Conservation (phyloP, 2,797 vertebrate species). For the Tarsius wallacei region DNA sequence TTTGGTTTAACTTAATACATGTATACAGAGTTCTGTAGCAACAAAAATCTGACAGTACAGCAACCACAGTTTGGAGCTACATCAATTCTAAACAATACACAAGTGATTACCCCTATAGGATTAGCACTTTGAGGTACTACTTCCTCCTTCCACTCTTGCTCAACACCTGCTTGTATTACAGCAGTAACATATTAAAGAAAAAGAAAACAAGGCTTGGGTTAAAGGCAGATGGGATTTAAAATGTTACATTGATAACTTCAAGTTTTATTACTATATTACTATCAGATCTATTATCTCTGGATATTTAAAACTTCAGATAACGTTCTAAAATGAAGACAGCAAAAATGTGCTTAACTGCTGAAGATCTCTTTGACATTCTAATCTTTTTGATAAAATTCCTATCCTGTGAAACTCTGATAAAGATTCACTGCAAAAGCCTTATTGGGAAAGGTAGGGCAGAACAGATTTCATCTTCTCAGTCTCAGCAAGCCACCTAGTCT, state of each 20-base stretch:
- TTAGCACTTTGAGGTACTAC: neutral
- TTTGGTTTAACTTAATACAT: neutral
- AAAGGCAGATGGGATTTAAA: slow-evolving; percentile 28
- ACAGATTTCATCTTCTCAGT: neutral
- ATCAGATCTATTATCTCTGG: neutral
- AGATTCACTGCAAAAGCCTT: neutral
- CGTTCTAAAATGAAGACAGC: neutral
- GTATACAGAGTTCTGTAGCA: neutral
- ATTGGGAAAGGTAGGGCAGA: neutral
- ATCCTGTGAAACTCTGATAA: neutral
- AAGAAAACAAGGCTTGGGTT: slow-evolving; percentile 13
- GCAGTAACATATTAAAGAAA: neutral
- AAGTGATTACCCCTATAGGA: neutral
- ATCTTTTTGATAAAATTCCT: slow-evolving; percentile 7
- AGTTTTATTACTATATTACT: neutral
- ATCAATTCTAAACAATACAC: neutral
- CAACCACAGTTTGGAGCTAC: neutral
- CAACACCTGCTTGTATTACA: neutral
- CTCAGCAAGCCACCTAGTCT: neutral
- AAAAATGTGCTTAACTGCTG: neutral
- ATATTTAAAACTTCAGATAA: slow-evolving; percentile 19
- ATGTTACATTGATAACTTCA: neutral
- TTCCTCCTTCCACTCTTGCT: neutral
- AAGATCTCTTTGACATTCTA: neutral
- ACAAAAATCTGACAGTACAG: neutral